A percentile compares a stretch with the other conserved stretches of the same genome.
phyloP scores from a whole-genome alignment of 2,888 invertebrate genomes.

The Mimas tiliae region DNA sequence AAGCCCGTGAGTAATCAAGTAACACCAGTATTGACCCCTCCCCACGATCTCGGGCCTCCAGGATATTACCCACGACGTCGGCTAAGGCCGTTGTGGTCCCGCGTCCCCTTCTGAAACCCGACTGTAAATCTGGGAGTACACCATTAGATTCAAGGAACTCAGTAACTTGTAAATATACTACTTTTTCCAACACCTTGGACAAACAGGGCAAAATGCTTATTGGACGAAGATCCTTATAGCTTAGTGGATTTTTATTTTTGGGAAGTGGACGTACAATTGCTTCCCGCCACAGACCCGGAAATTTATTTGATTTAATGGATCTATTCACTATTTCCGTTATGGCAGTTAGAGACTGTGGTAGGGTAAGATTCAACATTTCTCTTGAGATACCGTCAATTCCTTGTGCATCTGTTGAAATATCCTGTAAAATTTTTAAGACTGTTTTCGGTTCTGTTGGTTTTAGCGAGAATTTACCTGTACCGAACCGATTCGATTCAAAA shows the following conservation, averaged over 20 bases:
- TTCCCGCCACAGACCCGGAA: constrained; percentile 21
- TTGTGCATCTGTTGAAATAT: constrained; percentile 12
- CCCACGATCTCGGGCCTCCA: constrained; percentile 33
- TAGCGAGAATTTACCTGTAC: background rate
- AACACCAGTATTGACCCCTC: constrained; percentile 32
- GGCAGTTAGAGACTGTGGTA: background rate
- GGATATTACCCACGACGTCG: constrained; percentile 33
- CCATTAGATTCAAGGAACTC: constrained; percentile 30
- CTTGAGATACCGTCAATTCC: constrained; percentile 20
- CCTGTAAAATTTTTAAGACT: background rate
- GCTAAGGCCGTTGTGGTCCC: constrained; percentile 33
- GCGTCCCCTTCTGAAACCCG: constrained; percentile 29
- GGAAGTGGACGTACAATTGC: constrained; percentile 27
- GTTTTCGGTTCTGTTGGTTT: background rate
- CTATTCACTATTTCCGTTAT: constrained; percentile 24
- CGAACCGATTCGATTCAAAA: background rate
- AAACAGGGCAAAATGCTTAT: constrained; percentile 34
- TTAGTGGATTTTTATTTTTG: constrained; percentile 9
- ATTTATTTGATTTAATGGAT: constrained; percentile 12
- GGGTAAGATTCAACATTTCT: constrained; percentile 23
- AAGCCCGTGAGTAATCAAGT: constrained; percentile 37
- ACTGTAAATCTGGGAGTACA: constrained; percentile 32
- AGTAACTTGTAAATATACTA: constrained; percentile 25
- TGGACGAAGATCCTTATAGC: constrained; percentile 29
- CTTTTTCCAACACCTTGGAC: constrained; percentile 30